Percentiles rank a stretch among this genome's conserved stretches.
These are phyloP conservation scores for Cathartes aura DNA, from an alignment of 2,113 vertebrate genomes.

Conservation along the genomic window DNA sequence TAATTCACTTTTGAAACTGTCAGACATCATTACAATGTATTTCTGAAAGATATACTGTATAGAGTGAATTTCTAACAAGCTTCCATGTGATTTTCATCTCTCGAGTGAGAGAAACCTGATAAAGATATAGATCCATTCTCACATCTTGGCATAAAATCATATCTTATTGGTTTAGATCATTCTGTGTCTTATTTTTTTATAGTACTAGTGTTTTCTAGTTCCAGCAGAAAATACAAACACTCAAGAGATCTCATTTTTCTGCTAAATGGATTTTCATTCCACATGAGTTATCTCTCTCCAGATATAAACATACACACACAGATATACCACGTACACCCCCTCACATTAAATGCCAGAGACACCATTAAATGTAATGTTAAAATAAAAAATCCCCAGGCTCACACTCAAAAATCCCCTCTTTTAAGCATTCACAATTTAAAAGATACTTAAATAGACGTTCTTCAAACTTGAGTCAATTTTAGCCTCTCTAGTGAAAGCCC, in stretches of 20 bases:
- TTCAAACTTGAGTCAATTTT: constrained; percentile 67
- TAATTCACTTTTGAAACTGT: constrained; percentile 65
- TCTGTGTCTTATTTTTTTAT: constrained; percentile 44
- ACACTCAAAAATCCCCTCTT: background rate
- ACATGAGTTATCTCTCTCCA: constrained; percentile 57
- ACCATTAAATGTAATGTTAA: constrained; percentile 60
- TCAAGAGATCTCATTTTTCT: constrained; percentile 68
- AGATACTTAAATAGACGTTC: constrained; percentile 55
- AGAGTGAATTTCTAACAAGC: constrained; percentile 65
- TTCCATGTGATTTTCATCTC: constrained; percentile 73
- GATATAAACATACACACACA: constrained; percentile 54
- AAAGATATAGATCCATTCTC: constrained; percentile 75
- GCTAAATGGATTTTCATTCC: constrained; percentile 70
- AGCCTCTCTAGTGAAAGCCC: constrained; percentile 27
- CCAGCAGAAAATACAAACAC: constrained; percentile 68
- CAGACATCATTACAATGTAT: constrained; percentile 62
- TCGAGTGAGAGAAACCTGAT: constrained; percentile 68
- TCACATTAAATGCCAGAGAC: constrained; percentile 57
- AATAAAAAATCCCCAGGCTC: constrained; percentile 58
- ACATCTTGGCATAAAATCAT: constrained; percentile 71
- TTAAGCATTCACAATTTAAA: constrained; percentile 58
- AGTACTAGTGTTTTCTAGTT: constrained; percentile 69
- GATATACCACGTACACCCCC: constrained; percentile 53
- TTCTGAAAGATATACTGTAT: constrained; percentile 64
- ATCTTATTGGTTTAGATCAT: constrained; percentile 73